Percentiles rank a stretch among this genome's conserved stretches.
These are phyloP conservation scores for Sebastes elongatus DNA, from an alignment of 2,797 vertebrate genomes.

Conservation along the genomic window DNA sequence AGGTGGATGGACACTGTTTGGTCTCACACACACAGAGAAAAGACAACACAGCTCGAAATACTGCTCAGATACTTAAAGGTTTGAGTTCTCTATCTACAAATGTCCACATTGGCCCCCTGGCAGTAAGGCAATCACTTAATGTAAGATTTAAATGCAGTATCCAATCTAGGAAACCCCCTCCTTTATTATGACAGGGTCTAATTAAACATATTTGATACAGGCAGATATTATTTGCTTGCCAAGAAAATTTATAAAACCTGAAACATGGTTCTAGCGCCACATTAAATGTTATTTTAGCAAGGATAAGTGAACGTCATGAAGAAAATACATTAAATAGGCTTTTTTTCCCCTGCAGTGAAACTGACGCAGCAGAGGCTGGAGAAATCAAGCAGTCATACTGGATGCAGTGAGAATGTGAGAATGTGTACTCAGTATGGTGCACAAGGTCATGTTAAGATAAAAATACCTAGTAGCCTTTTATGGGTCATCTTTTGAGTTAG, in stretches of 20 bases:
- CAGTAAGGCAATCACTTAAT: constrained; percentile 45
- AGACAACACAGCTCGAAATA: constrained; percentile 13
- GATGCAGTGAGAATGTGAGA: constrained; percentile 75
- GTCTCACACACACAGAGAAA: constrained; percentile 9
- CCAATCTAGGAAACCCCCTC: constrained; percentile 40
- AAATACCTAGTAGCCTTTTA: constrained; percentile 85
- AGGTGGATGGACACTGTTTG: constrained; percentile 59
- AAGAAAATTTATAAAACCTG: neutral
- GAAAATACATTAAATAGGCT: neutral
- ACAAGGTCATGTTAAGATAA: constrained; percentile 82
- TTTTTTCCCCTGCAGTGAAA: constrained; percentile 1
- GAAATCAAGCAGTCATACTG: constrained; percentile 53
- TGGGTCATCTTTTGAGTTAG: constrained; percentile 75
- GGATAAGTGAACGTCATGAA: neutral
- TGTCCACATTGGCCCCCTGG: neutral
- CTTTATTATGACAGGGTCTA: constrained; percentile 2
- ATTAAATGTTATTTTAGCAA: neutral
- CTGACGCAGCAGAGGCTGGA: constrained; percentile 32
- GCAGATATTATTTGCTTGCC: neutral
- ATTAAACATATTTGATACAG: constrained; percentile 21
- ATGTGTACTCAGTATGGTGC: constrained; percentile 73
- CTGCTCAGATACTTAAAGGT: neutral
- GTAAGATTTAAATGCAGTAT: constrained; percentile 47
- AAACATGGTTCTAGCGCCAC: neutral
- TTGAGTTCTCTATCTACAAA: neutral